Evolutionary conservation across 2,888 invertebrate genomes (phyloP).

Genomic region (Itoplectis maculator): DNA sequence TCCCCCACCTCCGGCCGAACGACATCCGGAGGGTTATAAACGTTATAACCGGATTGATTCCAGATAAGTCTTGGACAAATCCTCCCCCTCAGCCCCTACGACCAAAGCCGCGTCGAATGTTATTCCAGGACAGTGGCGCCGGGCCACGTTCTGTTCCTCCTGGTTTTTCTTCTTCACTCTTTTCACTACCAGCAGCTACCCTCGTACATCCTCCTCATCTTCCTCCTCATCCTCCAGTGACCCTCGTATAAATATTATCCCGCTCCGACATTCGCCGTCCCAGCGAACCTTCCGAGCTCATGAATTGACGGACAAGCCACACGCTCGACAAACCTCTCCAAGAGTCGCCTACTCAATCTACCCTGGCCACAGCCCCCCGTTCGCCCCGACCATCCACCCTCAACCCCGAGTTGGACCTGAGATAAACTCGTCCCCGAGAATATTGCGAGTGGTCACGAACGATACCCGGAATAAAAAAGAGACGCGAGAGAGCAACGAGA

Average conservation of each 20-base stretch:
- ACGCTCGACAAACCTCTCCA: slow-evolving; percentile 7
- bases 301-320: slow-evolving; percentile 47
- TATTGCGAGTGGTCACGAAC: slow-evolving; percentile 48
- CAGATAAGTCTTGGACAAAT: slow-evolving; percentile 80
- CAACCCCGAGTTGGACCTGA: not conserved
- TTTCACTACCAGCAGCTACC: not conserved
- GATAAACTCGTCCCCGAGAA: slow-evolving; percentile 31
- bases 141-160: slow-evolving; percentile 54
- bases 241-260: slow-evolving; percentile 19
- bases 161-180: slow-evolving; percentile 30
- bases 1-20: slow-evolving; percentile 27
- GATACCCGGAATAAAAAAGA: slow-evolving; percentile 21
- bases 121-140: slow-evolving; percentile 74
- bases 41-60: slow-evolving; percentile 80
- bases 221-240: not conserved
- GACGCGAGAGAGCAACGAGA: slow-evolving; percentile 20
- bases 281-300: slow-evolving; percentile 23
- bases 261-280: slow-evolving; percentile 18
- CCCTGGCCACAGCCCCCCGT: slow-evolving; percentile 19
- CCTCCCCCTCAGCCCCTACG: slow-evolving; percentile 70
- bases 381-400: not conserved
- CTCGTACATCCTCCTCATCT: not conserved
- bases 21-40: slow-evolving; percentile 64
- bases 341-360: slow-evolving; percentile 35
- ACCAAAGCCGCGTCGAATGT: slow-evolving; percentile 68